Evolutionary conservation across 2,888 invertebrate species (phyloP), one percentile per base, ranked within the genome.

Genomic region (Proisotoma minuta): DNA sequence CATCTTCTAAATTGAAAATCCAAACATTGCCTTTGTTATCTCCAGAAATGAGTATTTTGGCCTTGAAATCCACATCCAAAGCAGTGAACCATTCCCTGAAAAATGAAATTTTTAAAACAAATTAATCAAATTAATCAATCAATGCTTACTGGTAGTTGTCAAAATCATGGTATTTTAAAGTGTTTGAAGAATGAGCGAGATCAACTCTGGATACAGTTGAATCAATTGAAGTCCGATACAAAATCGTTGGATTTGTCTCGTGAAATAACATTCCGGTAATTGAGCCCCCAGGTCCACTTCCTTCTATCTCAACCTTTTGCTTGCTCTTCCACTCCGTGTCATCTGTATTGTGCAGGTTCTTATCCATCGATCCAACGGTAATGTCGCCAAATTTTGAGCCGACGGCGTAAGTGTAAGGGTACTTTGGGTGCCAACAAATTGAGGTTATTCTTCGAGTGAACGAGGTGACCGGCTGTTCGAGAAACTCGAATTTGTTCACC

Each of bases 331-430:
- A 12, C 24, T 51, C 28, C 27, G 18, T 40, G 3, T n/a, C 20
- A 5, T 20, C 53, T 24, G 4, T 23, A 20, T 28, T 39, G 1
- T 15, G 24, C 15, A 43, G 20, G 15, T 43, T 43, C 43, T 20
- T 43, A n/a, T 50, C 34, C 15, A 63, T 64, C 18, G 54, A 34
- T 2, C 63, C 59, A 23, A 65, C 8, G 23, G 59, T 40, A 40
- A 68, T 65, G 39, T 68, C 68, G 1, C 72, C 72, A 47, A 61
- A 63, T 59, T 73, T 73, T 10, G 62, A 63, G 8, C 63, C 70
- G 34, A 60, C 64, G 1, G 64, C 69, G 5, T 66, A 23, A 1
- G 58, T 22, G 29, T 63, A 67, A 2, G 69, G 69, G 40, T 59
- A 39, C 18, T 51, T 58, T 12, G 63, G 62, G 50, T 71, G 70